Base-by-base conservation (phyloP, 2,797 vertebrate genomes). In the Lemur catta region DNA sequence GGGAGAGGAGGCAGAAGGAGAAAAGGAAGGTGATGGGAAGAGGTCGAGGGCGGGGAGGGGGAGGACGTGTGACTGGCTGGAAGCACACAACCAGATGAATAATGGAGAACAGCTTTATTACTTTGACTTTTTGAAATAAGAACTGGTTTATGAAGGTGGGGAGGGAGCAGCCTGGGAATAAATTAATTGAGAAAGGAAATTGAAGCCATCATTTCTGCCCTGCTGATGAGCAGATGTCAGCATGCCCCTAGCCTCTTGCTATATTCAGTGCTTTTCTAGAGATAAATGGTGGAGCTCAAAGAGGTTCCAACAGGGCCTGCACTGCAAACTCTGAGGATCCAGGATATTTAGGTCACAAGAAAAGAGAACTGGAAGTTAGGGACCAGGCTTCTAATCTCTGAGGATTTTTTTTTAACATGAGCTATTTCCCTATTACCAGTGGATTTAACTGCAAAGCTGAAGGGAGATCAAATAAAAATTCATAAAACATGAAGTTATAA, bases 61-160 rank as follows among this genome's bases (percentile, higher is more conserved):
- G 46, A 69, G n/a, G 35, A 59, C 91, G 88, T 97, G 92, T 92
- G 35, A 43, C 89, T 0, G 3, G 81, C 50, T 84, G 63, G 92
- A 98, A 98, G 92, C 80, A 91, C 90, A 95, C 95, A 95, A 97
- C 81, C 95, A 63, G 69, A 97, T 98, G 97, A 98, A 98, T 97
- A 98, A 98, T 97, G 97, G 94, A 98, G 96, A 97, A 93, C 71
- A 96, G 71, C 61, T 97, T 98, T 98, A 98, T 98, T 98, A 98
- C 97, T 98, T 98, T 87, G 74, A 98, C 97, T 98, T 97, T 96
- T 97, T 38, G 1, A 97, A 98, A 97, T 97, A 98, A 98, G 96
- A 98, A 76, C 97, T 88, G 96, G 96, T 94, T 98, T 98, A 96
- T 95, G 96, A 98, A 98, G 97, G 85, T 67, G 57, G 87, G 97